Evolutionary conservation across 2,888 invertebrate genomes (phyloP).

Genomic region (Heliconius charithonia): DNA sequence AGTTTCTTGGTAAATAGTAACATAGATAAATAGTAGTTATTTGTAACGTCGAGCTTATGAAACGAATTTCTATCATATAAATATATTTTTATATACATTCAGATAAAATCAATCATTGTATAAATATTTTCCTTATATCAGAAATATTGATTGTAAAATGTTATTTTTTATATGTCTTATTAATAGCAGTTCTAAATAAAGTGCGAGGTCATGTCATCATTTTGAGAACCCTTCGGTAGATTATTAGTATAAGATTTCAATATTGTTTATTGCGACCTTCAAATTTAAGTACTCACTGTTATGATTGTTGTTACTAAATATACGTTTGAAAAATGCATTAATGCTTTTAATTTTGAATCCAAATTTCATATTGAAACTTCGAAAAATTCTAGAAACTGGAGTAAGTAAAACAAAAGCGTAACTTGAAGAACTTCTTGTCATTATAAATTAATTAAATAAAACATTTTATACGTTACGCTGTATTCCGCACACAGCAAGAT

Average conservation of each 20-base stretch:
- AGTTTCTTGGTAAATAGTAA: background rate
- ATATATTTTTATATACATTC: background rate
- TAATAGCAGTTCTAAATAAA: background rate
- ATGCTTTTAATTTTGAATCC: background rate
- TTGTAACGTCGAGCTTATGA: conserved; percentile 17
- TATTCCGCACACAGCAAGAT: too few relatives aligned
- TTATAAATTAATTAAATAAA: background rate
- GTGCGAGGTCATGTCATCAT: background rate
- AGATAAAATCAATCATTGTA: background rate
- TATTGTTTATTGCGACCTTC: background rate
- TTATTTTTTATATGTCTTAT: background rate
- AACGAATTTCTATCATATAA: conserved; percentile 7
- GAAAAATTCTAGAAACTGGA: background rate
- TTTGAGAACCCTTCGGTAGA: background rate
- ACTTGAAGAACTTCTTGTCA: background rate
- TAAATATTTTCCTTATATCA: background rate
- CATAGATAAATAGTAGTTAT: background rate
- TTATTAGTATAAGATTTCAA: background rate
- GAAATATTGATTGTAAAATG: too few relatives aligned
- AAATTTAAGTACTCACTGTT: background rate
- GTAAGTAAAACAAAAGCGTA: background rate
- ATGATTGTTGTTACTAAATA: conserved; percentile 19
- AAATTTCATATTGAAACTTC: background rate
- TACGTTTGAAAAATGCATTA: background rate
- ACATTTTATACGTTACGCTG: too few relatives aligned